Conservation (phyloP, 2,113 vertebrate species). For the Pterophyllum scalare region DNA sequence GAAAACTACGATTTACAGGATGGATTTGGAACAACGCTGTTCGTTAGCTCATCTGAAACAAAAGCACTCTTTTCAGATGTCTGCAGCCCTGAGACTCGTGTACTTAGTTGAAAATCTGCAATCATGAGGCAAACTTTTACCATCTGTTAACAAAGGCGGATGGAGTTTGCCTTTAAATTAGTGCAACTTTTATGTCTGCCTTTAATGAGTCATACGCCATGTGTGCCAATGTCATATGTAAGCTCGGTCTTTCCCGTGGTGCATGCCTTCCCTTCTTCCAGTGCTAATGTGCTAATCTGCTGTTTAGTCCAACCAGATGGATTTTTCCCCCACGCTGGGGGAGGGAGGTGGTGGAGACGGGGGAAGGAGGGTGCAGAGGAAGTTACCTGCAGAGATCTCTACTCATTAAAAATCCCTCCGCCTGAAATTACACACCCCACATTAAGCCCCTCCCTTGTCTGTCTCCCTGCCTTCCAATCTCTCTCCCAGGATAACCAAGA, state of each 20-base stretch:
- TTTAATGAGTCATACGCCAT: constrained; percentile 73
- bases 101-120: constrained; percentile 36
- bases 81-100: constrained; percentile 9
- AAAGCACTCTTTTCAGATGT: constrained; percentile 18
- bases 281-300: constrained; percentile 98
- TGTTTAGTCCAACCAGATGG: constrained; percentile 93
- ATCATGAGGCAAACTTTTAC: constrained; percentile 69
- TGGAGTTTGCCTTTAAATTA: constrained; percentile 73
- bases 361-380: constrained; percentile 56
- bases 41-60: background rate
- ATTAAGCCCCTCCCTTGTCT: constrained; percentile 28
- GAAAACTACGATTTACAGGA: background rate
- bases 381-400: constrained; percentile 90
- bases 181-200: constrained; percentile 70
- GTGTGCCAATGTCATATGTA: constrained; percentile 63
- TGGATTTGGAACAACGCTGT: background rate
- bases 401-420: constrained; percentile 73
- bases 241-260: constrained; percentile 47
- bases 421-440: constrained; percentile 56
- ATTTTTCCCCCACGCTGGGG: constrained; percentile 54
- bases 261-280: constrained; percentile 67
- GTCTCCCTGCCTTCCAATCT: constrained; percentile 15
- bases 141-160: constrained; percentile 71
- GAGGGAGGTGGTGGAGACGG: background rate
- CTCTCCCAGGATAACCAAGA: constrained; percentile 24